Conservation (phyloP, 2,888 invertebrate genomes). For the Xanthostigma xanthostigma region DNA sequence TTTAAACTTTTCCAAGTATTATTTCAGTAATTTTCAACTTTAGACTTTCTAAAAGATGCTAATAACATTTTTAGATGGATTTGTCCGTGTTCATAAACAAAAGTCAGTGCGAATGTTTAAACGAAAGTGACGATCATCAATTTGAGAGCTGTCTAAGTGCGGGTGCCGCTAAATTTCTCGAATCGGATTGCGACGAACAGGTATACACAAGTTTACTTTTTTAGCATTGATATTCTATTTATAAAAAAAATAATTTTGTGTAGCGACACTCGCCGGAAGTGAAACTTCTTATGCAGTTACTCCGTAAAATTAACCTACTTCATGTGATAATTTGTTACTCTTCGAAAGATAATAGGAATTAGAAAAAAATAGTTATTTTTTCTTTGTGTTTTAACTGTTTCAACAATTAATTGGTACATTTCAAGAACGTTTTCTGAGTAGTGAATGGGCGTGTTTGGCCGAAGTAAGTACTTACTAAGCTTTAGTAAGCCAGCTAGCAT, state of each 20-base stretch:
- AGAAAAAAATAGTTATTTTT: no score
- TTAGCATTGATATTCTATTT: not conserved
- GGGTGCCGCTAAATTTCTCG: constrained; percentile 49
- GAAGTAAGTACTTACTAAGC: no score
- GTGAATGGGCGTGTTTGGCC: no score
- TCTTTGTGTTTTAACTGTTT: no score
- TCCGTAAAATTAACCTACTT: no score
- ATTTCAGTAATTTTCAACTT: constrained; percentile 3
- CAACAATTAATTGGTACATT: constrained; percentile 18
- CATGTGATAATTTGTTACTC: no score
- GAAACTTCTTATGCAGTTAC: no score
- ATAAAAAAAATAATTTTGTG: no score
- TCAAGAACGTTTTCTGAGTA: constrained; percentile 12
- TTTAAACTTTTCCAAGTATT: constrained; percentile 7
- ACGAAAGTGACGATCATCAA: constrained; percentile 88
- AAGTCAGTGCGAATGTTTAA: constrained; percentile 86
- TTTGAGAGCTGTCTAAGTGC: constrained; percentile 54
- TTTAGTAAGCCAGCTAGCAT: no score
- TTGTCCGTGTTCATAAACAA: constrained; percentile 72
- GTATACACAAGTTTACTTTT: constrained; percentile 20
- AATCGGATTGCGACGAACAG: constrained; percentile 91
- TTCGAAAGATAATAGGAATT: no score
- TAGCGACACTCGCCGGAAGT: no score
- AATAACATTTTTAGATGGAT: constrained; percentile 60
- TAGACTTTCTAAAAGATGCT: constrained; percentile 4